phyloP scores from a whole-genome alignment of 2,888 invertebrate species.

The Habroteleia sp. region DNA sequence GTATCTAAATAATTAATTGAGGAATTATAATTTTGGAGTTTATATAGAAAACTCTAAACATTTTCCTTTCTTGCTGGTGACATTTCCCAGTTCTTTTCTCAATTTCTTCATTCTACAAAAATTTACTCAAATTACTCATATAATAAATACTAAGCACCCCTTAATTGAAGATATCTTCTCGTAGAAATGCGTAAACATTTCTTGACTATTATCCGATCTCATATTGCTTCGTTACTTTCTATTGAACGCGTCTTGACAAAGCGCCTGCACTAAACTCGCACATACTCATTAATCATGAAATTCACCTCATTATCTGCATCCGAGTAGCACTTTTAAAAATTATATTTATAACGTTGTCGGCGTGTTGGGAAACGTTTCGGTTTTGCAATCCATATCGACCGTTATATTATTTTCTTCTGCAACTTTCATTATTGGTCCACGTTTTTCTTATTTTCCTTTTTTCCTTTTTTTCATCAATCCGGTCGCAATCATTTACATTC shows the following conservation, averaged over 20 bases:
- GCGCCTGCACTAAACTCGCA: conserved; percentile 10
- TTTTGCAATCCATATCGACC: conserved; percentile 8
- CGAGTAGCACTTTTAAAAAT: conserved; percentile 14
- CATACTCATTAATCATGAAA: conserved; percentile 42
- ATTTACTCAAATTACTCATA: too few species aligned
- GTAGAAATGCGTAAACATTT: neutral
- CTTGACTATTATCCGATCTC: conserved; percentile 18
- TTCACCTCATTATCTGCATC: conserved; percentile 26
- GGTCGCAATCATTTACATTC: conserved; percentile 9
- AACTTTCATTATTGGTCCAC: conserved; percentile 6
- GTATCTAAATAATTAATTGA: too few species aligned
- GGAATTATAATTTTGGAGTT: too few species aligned
- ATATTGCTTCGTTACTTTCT: conserved; percentile 26
- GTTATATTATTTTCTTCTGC: conserved; percentile 5
- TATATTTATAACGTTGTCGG: conserved; percentile 13
- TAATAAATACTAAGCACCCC: too few species aligned
- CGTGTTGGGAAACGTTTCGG: conserved; percentile 2
- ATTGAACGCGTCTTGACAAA: conserved; percentile 33
- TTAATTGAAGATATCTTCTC: too few species aligned
- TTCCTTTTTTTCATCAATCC: neutral
- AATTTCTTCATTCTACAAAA: too few species aligned
- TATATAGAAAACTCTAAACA: too few species aligned
- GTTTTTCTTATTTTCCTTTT: neutral
- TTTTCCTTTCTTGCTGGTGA: too few species aligned
- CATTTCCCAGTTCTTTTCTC: too few species aligned